Evolutionary conservation across 2,113 vertebrate genomes (phyloP), one percentile per base, ranked within the genome.

Genomic region (Gila orcuttii): DNA sequence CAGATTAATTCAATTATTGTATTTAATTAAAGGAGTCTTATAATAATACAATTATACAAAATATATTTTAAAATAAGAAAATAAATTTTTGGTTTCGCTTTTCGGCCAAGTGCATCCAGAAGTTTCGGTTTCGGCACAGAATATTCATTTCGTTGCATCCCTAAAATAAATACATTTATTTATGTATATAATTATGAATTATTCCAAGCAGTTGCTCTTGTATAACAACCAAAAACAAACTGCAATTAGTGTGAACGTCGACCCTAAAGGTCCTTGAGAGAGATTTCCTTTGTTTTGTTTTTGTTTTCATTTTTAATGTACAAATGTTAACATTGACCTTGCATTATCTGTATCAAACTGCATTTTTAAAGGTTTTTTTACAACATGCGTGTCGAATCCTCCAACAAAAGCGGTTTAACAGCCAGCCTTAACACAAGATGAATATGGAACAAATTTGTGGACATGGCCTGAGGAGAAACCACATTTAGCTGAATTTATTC

Each of bases 381-480:
- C 60, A 21, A 62, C 60, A 31, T 0, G 2, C 0, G 52, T 68
- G 28, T 4, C 5, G 3, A 81, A 81, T 64, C 57, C 10, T 25
- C 42, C 3, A 69, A 33, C 64, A 82, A 69, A 81, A 52, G 28
- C 3, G 10, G 42, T 73, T 71, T 39, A 73, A 39, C 66, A 73
- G 28, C 33, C 50, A 42, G 66, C 81, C 23, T 39, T 83, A 83
- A 23, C 13, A 19, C 33, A n/a, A n/a, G 33, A 71, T 83, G 31
- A 83, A 73, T 83, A 59, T 57, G 66, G 33, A 83, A 73, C 81
- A 83, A 82, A 73, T 73, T 83, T 68, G 81, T n/a, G 68, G 66
- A 73, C 28, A 55, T 73, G 50, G 81, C 66, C 81, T 71, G 81
- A 83, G 81, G 81, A 83, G 50, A 55, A 83, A n/a, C 81, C 66